Evolutionary conservation across 2,797 vertebrate genomes (phyloP).

Genomic region (Gadopsis bispinosus): DNA sequence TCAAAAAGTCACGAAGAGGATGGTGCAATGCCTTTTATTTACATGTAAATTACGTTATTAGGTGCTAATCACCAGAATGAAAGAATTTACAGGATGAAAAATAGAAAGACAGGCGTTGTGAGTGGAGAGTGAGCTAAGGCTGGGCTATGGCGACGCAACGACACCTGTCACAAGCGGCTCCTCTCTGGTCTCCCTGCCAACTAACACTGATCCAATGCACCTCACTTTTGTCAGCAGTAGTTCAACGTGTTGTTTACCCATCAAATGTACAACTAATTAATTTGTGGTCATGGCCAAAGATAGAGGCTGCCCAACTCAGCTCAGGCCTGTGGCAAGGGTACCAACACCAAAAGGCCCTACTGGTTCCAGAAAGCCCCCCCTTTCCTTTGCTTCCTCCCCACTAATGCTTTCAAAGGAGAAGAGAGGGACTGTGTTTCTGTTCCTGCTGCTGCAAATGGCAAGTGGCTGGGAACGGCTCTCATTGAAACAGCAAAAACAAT

Average conservation of each 20-base stretch:
- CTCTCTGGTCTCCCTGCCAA: constrained; percentile 57
- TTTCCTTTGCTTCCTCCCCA: constrained; percentile 18
- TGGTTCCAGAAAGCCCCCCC: constrained; percentile 47
- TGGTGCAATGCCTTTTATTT: constrained; percentile 56
- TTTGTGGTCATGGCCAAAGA: constrained; percentile 68
- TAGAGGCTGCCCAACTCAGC: constrained; percentile 67
- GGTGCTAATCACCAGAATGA: constrained; percentile 43
- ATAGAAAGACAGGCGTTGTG: constrained; percentile 9
- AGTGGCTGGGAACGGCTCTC: constrained; percentile 38
- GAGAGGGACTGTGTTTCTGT: constrained; percentile 56
- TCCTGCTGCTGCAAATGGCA: constrained; percentile 49
- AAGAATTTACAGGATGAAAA: constrained; percentile 37
- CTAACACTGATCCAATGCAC: constrained; percentile 63
- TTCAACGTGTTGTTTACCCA: constrained; percentile 72
- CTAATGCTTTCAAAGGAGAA: constrained; percentile 52
- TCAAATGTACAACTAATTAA: constrained; percentile 77
- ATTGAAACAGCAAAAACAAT: constrained; percentile 37
- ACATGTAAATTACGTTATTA: constrained; percentile 62
- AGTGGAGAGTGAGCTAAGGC: constrained; percentile 16
- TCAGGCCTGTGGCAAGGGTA: constrained; percentile 73
- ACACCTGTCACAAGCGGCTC: constrained; percentile 56
- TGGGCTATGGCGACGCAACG: constrained; percentile 29
- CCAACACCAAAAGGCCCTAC: constrained; percentile 57
- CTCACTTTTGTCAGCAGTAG: constrained; percentile 67
- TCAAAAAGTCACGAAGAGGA: constrained; percentile 61